phyloP scores from a whole-genome alignment of 2,113 vertebrate genomes.

The Xiphophorus couchianus region DNA sequence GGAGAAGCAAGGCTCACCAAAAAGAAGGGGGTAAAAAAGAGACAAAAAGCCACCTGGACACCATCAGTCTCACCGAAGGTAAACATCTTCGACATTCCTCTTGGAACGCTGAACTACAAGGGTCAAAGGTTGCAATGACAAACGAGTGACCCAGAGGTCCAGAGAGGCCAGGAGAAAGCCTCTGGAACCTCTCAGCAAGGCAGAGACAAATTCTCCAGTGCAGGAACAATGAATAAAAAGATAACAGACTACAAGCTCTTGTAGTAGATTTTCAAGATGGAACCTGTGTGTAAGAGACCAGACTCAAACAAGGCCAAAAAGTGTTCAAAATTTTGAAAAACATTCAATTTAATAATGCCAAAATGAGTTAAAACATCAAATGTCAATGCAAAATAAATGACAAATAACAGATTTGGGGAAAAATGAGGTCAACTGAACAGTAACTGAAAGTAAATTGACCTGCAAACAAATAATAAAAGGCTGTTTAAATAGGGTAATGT shows the following conservation, averaged over 20 bases:
- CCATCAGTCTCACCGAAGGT: conserved; percentile 95
- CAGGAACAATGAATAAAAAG: conserved; percentile 27
- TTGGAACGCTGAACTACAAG: conserved; percentile 90
- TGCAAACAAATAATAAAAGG: too few species aligned
- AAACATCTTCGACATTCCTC: conserved; percentile 97
- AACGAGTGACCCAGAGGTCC: conserved; percentile 92
- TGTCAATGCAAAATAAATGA: too few species aligned
- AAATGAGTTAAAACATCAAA: too few species aligned
- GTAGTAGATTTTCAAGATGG: conserved; percentile 24
- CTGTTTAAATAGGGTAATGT: too few species aligned
- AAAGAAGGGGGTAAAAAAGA: conserved; percentile 22
- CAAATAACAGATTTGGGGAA: too few species aligned
- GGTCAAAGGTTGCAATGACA: conserved; percentile 95
- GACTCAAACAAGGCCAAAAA: too few species aligned
- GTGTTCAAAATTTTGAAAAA: too few species aligned
- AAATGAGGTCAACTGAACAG: too few species aligned
- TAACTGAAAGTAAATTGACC: too few species aligned
- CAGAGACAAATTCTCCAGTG: conserved; percentile 79
- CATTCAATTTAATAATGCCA: too few species aligned
- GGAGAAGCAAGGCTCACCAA: background rate
- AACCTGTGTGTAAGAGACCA: conserved; percentile 22
- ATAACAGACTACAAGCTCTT: conserved; percentile 8
- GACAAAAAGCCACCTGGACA: conserved; percentile 90
- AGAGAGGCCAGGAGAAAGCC: conserved; percentile 82
- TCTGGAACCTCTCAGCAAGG: conserved; percentile 96